Conservation (phyloP, 2,113 vertebrate genomes). For the Helogale parvula region DNA sequence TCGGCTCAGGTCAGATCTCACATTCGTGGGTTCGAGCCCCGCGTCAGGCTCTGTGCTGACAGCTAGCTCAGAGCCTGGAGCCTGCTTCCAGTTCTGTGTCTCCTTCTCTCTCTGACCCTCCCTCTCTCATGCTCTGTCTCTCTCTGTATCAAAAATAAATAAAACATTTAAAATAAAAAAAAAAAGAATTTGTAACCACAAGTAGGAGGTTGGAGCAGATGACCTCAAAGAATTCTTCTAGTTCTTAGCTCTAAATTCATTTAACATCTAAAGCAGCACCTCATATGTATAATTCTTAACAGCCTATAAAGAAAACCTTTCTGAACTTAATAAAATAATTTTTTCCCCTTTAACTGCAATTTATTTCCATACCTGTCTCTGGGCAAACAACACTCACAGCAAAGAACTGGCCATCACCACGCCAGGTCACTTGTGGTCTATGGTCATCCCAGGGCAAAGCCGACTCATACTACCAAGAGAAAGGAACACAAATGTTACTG, state of each 20-base stretch:
- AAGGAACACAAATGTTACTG: background rate
- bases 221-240: background rate
- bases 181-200: background rate
- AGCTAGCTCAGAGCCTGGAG: too few species aligned
- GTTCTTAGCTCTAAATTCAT: constrained; percentile 1
- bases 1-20: too few species aligned
- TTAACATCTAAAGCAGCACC: background rate
- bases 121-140: too few species aligned
- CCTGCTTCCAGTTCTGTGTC: too few species aligned
- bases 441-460: constrained; percentile 92
- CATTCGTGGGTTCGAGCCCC: too few species aligned
- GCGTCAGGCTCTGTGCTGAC: too few species aligned
- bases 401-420: constrained; percentile 96
- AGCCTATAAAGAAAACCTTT: background rate
- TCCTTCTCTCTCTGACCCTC: too few species aligned
- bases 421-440: constrained; percentile 91
- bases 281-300: background rate
- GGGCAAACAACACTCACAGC: constrained; percentile 93
- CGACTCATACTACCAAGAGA: constrained; percentile 86
- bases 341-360: background rate
- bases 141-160: too few species aligned
- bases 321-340: background rate
- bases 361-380: constrained; percentile 87
- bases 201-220: background rate
- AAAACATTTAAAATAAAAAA: too few species aligned